Conservation (phyloP, 2,797 vertebrate genomes). For the Sebastes kiyomatsui region DNA sequence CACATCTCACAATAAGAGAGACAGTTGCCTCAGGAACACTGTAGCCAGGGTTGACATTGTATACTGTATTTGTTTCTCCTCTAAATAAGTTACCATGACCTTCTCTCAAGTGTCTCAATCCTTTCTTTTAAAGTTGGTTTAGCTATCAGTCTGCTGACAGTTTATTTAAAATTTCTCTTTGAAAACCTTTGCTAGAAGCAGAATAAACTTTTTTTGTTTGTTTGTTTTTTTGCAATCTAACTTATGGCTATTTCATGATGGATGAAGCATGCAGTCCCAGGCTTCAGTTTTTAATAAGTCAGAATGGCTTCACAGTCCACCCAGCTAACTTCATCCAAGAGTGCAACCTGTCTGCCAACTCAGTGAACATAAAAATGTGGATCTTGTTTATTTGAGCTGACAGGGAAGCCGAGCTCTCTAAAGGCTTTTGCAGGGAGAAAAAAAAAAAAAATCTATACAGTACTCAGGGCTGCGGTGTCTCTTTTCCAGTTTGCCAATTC, state of each 20-base stretch:
- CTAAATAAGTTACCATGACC: neutral
- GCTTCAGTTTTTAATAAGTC: slow-evolving; percentile 20
- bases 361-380: slow-evolving; percentile 10
- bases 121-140: neutral
- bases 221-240: neutral
- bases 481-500: slow-evolving; percentile 59
- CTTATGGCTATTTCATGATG: neutral
- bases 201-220: neutral
- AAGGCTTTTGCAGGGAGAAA: slow-evolving; percentile 7
- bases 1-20: neutral
- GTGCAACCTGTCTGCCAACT: slow-evolving; percentile 20
- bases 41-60: neutral
- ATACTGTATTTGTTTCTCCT: neutral
- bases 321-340: slow-evolving; percentile 5
- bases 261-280: neutral
- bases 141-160: neutral
- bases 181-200: neutral
- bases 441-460: slow-evolving; percentile 12
- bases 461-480: slow-evolving; percentile 6
- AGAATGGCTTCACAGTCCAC: neutral
- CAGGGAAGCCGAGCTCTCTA: neutral
- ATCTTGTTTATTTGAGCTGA: slow-evolving; percentile 37
- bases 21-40: neutral
- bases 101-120: neutral
- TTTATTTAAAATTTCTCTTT: neutral